These are phyloP conservation scores for Apis cerana DNA, from an alignment of 1,140 invertebrate genomes.

Conservation along the genomic window DNA sequence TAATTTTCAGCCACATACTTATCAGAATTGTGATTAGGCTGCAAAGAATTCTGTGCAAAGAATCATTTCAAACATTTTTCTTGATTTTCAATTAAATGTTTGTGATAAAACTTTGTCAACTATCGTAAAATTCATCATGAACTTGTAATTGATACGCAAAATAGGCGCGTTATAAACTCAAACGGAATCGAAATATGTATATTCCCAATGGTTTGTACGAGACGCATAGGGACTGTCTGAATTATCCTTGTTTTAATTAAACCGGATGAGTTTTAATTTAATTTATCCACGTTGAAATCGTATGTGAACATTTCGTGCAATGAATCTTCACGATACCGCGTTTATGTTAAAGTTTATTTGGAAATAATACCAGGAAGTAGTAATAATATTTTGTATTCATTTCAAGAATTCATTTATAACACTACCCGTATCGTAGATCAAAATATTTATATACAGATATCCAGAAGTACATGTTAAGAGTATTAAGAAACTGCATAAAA, in stretches of 20 bases:
- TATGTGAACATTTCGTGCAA: not conserved
- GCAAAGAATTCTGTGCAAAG: no score
- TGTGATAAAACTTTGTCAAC: not conserved
- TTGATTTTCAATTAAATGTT: not conserved
- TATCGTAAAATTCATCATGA: not conserved
- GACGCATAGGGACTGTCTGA: not conserved
- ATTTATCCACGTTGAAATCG: conserved; percentile 6
- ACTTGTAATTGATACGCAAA: not conserved
- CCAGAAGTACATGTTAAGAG: no score
- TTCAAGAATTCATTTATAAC: no score
- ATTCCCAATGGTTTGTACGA: not conserved
- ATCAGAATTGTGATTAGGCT: no score
- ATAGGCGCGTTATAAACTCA: not conserved
- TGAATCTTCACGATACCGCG: not conserved
- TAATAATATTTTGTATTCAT: no score
- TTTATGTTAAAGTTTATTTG: not conserved
- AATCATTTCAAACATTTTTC: no score
- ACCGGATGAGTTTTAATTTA: conserved; percentile 20
- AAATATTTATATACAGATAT: no score
- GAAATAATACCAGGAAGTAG: no score
- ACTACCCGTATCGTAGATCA: no score
- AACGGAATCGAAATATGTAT: conserved; percentile 9
- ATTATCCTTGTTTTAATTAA: conserved; percentile 12
- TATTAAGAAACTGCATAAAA: no score
- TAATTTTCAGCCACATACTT: no score